Percentiles rank a stretch among this genome's conserved stretches.
phyloP scores from a whole-genome alignment of 2,797 vertebrate genomes.

The Huso huso region DNA sequence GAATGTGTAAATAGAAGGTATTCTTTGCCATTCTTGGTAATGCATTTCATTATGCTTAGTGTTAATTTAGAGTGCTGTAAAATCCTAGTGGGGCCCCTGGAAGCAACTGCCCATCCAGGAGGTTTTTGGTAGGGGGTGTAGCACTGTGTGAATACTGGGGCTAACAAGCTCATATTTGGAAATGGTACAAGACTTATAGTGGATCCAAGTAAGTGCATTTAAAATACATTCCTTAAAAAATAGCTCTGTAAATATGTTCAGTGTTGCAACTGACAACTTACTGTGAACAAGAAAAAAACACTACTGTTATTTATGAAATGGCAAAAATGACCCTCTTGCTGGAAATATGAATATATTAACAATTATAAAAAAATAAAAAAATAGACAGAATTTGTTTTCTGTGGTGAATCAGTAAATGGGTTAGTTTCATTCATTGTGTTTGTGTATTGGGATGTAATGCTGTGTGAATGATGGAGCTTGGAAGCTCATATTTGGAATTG shows the following conservation, averaged over 20 bases:
- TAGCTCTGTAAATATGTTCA: too few relatives aligned
- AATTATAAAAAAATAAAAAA: not conserved
- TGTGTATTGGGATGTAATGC: slow-evolving; percentile 11
- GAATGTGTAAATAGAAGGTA: slow-evolving; percentile 12
- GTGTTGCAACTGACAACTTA: too few relatives aligned
- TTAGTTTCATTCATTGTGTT: not conserved
- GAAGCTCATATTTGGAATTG: slow-evolving; percentile 24
- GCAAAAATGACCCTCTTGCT: too few relatives aligned
- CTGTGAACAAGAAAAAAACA: too few relatives aligned
- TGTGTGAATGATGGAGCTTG: slow-evolving; percentile 20
- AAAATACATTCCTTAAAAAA: not conserved
- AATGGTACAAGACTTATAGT: slow-evolving; percentile 48
- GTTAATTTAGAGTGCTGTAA: not conserved
- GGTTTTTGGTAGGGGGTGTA: slow-evolving; percentile 39
- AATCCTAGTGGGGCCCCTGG: not conserved
- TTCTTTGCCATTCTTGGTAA: not conserved
- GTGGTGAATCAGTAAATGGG: not conserved
- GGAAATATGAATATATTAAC: not conserved
- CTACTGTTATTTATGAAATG: too few relatives aligned
- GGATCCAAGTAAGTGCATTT: slow-evolving; percentile 34
- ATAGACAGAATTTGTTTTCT: not conserved
- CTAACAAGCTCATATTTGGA: slow-evolving; percentile 31
- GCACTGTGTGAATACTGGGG: slow-evolving; percentile 47
- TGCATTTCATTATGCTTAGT: not conserved
- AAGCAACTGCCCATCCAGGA: not conserved